Evolutionary conservation across 2,797 vertebrate species (phyloP), one percentile per base, ranked within the genome.

Genomic region (Hoplostethus mediterraneus): DNA sequence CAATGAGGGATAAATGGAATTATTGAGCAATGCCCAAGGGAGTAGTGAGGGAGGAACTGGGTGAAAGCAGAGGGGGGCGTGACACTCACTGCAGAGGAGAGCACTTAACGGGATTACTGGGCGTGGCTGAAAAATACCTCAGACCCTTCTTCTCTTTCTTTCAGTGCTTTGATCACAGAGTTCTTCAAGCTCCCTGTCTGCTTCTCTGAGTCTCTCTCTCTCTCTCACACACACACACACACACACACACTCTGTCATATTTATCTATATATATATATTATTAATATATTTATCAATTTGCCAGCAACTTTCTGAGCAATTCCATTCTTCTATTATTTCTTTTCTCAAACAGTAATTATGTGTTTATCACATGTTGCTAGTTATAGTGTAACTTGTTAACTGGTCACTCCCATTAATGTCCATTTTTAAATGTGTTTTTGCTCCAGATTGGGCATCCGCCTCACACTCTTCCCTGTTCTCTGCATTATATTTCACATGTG

Each of bases 31-130:
- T 63, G 73, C 71, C 77, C 63, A 54, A 70, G 77, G 71, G 66
- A 63, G 64, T 4, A 17, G 57, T 62, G 31, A 25, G 31, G 79
- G 78, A 25, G 31, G 79, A 77, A 30, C 78, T 62, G 38, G 58
- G 68, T 54, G 40, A 77, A 86, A 87, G 63, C 55, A 42, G 77
- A 77, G 82, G 83, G 82, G 83, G 81, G 79, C 13, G 77, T 85
- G 81, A 61, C 80, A 79, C 75, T 62, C 54, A 86, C 87, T 92
- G 89, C 92, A 85, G 89, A 82, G 82, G 66, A 83, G 74, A 89
- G 91, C 94, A 95, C 93, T 94, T 92, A 93, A 86, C 69, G 5
- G 82, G 85, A 95, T 95, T 95, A 90, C 82, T 85, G 86, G 86
- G 90, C 61, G 71, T 81, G 87, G 84, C 88, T 75, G 63, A 78